Percentiles rank a stretch among this genome's conserved stretches.
These are phyloP conservation scores for Meteorus cinctellus DNA, from an alignment of 2,888 invertebrate species.

Conservation along the genomic window DNA sequence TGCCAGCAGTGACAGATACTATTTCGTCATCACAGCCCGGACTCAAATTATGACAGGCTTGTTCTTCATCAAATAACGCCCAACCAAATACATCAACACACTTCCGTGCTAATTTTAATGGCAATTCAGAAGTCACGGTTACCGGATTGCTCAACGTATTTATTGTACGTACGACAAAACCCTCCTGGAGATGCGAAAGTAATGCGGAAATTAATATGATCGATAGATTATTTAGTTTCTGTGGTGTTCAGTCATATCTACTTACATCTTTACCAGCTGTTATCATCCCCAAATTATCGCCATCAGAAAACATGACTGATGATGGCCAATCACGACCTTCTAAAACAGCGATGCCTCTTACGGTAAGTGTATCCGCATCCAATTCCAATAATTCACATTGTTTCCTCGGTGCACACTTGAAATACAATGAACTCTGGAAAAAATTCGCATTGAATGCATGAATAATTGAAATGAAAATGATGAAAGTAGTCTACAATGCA, in stretches of 20 bases:
- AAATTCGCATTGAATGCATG: conserved; percentile 47
- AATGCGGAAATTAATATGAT: not conserved
- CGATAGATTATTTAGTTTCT: not conserved
- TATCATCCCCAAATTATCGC: conserved; percentile 85
- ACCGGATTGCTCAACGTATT: conserved; percentile 79
- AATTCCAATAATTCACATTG: conserved; percentile 71
- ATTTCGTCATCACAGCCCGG: conserved; percentile 86
- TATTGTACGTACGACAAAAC: conserved; percentile 85
- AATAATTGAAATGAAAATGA: no score
- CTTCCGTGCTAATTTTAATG: conserved; percentile 85
- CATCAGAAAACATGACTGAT: conserved; percentile 83
- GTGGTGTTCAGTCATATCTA: conserved; percentile 24
- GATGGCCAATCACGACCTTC: conserved; percentile 72
- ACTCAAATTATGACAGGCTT: conserved; percentile 72
- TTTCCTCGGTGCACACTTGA: conserved; percentile 77
- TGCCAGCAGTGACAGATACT: conserved; percentile 85
- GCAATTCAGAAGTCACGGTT: conserved; percentile 76
- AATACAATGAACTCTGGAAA: conserved; percentile 86
- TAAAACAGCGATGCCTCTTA: conserved; percentile 73
- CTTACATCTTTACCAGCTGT: conserved; percentile 86
- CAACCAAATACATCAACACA: conserved; percentile 86
- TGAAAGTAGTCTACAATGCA: no score
- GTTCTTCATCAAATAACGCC: conserved; percentile 82
- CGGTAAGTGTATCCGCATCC: conserved; percentile 74
- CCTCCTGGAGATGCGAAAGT: conserved; percentile 77